Conservation (phyloP, 2,888 invertebrate species). For the Leptodirus hochenwartii region DNA sequence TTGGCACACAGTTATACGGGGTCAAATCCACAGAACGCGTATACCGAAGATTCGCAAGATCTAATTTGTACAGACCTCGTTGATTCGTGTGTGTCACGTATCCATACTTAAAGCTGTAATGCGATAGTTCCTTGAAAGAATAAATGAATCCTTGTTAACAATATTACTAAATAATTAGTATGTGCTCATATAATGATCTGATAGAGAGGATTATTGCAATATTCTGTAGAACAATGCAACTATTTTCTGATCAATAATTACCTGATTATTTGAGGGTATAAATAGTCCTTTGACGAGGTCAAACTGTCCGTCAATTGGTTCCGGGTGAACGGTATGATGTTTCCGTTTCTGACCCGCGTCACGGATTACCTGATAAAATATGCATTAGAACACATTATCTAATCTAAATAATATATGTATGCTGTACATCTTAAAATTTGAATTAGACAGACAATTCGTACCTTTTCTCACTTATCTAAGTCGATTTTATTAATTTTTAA, state of each 20-base stretch:
- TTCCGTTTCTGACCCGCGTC: conserved; percentile 52
- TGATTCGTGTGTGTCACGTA: conserved; percentile 58
- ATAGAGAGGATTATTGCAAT: not conserved
- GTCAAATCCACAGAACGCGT: conserved; percentile 51
- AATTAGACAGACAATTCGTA: no score
- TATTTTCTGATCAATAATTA: conserved; percentile 14
- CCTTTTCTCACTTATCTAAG: no score
- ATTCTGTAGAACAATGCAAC: not conserved
- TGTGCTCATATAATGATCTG: no score
- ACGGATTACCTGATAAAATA: conserved; percentile 37
- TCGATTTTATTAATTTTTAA: no score
- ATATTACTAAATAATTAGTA: conserved; percentile 1
- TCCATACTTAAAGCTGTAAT: conserved; percentile 44
- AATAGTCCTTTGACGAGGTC: conserved; percentile 48
- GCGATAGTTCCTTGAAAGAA: conserved; percentile 29
- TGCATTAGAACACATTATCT: no score
- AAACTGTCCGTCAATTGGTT: conserved; percentile 58
- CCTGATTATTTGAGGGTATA: conserved; percentile 38
- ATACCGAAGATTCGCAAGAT: conserved; percentile 50
- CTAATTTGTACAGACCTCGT: conserved; percentile 52
- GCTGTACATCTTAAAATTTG: no score
- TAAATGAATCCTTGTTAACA: conserved; percentile 5
- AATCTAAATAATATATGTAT: no score
- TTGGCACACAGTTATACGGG: conserved; percentile 53
- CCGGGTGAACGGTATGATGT: conserved; percentile 53